Percentiles rank a stretch among this genome's conserved stretches.
Conservation (phyloP, 1,140 invertebrate species). For the Cydia fagiglandana region DNA sequence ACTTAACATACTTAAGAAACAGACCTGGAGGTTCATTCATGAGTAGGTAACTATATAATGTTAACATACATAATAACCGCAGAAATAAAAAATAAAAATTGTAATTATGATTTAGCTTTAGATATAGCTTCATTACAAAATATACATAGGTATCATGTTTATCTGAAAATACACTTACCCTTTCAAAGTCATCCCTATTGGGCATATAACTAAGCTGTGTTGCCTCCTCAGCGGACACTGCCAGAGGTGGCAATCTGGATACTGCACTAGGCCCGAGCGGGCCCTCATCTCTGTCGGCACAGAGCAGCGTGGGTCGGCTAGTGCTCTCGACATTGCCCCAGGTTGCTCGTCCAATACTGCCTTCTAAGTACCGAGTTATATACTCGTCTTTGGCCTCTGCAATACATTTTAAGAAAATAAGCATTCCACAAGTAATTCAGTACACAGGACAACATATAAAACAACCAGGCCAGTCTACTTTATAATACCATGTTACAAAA, state of each 20-base stretch:
- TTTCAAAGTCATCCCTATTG: constrained; percentile 97
- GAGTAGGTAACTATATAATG: too few relatives aligned
- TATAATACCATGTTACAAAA: too few relatives aligned
- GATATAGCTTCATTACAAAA: too few relatives aligned
- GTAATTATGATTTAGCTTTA: too few relatives aligned
- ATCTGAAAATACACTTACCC: constrained; percentile 77
- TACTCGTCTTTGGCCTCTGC: constrained; percentile 96
- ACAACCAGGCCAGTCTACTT: too few relatives aligned
- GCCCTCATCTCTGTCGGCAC: constrained; percentile 88
- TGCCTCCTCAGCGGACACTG: constrained; percentile 90
- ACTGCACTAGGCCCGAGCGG: constrained; percentile 88
- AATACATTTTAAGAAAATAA: constrained; percentile 44
- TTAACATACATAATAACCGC: too few relatives aligned
- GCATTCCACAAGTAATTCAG: not conserved
- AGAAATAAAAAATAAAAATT: too few relatives aligned
- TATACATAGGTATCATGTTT: too few relatives aligned
- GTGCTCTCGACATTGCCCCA: constrained; percentile 86
- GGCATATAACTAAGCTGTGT: constrained; percentile 97
- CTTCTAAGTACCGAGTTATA: constrained; percentile 92
- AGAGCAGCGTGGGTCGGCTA: constrained; percentile 84
- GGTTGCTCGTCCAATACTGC: constrained; percentile 92
- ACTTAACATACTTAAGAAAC: too few relatives aligned
- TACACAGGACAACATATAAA: too few relatives aligned
- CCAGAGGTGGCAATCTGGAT: constrained; percentile 86
- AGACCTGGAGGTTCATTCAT: too few relatives aligned